phyloP scores from a whole-genome alignment of 2,797 vertebrate species.

The Caiman crocodilus region DNA sequence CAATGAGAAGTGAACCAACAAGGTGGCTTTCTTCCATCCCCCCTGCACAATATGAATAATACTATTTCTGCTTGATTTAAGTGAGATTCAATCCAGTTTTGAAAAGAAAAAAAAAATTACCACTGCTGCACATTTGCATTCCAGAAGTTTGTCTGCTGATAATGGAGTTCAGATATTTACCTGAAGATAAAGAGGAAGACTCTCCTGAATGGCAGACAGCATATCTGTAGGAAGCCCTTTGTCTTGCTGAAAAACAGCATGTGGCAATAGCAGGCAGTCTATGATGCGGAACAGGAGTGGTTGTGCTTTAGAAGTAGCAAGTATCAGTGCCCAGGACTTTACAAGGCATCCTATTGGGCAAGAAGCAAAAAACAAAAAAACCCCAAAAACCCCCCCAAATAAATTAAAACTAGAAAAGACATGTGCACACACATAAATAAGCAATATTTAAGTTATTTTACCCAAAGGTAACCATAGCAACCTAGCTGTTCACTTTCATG shows the following conservation, averaged over 20 bases:
- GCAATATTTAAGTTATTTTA: not conserved
- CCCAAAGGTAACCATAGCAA: not conserved
- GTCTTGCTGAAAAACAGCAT: slow-evolving; percentile 90
- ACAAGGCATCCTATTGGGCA: slow-evolving; percentile 89
- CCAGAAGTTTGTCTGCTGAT: slow-evolving; percentile 9
- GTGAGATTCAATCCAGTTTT: not conserved
- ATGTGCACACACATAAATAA: not conserved
- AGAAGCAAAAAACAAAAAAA: slow-evolving; percentile 25
- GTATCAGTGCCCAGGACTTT: slow-evolving; percentile 94
- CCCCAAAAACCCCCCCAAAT: not conserved
- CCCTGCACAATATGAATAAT: not conserved
- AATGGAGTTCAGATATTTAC: slow-evolving; percentile 67
- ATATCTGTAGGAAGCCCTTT: slow-evolving; percentile 83
- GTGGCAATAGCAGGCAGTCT: slow-evolving; percentile 92
- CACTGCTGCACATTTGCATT: not conserved
- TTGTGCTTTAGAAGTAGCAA: slow-evolving; percentile 94
- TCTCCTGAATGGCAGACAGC: slow-evolving; percentile 89
- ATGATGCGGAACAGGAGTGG: slow-evolving; percentile 93
- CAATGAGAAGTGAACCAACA: not conserved
- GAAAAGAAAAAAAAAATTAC: not conserved
- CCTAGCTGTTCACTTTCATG: not conserved
- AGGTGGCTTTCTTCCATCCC: not conserved
- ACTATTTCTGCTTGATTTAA: not conserved
- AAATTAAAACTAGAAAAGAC: not conserved
- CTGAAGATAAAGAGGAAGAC: slow-evolving; percentile 93